A percentile compares a stretch with the other conserved stretches of the same genome.
These are phyloP conservation scores for Liodrosophila aerea DNA, from an alignment of 2,888 invertebrate species.

Conservation along the genomic window DNA sequence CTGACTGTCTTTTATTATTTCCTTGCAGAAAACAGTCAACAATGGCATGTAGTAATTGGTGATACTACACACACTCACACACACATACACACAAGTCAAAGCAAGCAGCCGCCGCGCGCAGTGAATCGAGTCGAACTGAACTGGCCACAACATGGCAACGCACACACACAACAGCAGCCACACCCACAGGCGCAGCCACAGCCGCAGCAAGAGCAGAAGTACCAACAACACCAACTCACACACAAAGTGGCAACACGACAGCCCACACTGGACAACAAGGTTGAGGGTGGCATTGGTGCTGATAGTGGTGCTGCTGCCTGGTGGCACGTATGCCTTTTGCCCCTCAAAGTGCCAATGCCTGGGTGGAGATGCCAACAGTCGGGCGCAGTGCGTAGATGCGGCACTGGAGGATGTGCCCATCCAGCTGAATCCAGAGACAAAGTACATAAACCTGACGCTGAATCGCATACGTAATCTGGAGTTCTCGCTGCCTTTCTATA, in stretches of 20 bases:
- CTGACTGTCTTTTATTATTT: neutral
- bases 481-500: conserved; percentile 91
- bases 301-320: conserved; percentile 47
- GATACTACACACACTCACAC: too few relatives aligned
- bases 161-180: conserved; percentile 11
- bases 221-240: conserved; percentile 22
- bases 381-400: conserved; percentile 90
- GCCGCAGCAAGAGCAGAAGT: conserved; percentile 13
- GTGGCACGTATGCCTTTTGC: conserved; percentile 84
- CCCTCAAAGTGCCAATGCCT: conserved; percentile 90
- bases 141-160: conserved; percentile 37
- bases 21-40: conserved; percentile 22
- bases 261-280: neutral
- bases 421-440: conserved; percentile 93
- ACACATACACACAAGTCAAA: conserved; percentile 15
- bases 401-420: conserved; percentile 93
- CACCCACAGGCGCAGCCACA: conserved; percentile 1
- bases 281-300: conserved; percentile 59
- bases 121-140: conserved; percentile 10
- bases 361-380: conserved; percentile 87
- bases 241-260: conserved; percentile 45
- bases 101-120: conserved; percentile 3
- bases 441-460: conserved; percentile 91
- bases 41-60: conserved; percentile 44
- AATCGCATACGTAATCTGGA: conserved; percentile 91